phyloP scores from a whole-genome alignment of 1,140 invertebrate genomes.

The Drosophila orena region DNA sequence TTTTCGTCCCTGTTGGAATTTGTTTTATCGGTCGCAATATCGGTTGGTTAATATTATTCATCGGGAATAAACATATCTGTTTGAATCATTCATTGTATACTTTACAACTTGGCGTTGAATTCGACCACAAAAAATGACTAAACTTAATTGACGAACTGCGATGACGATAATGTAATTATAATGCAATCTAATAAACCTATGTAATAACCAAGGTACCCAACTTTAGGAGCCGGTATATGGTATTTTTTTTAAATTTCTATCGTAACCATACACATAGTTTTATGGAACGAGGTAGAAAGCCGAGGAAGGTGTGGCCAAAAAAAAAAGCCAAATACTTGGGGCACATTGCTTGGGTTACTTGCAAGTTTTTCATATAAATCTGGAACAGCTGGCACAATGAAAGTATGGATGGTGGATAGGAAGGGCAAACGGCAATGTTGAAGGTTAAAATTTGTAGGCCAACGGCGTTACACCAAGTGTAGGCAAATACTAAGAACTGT shows the following conservation, averaged over 20 bases:
- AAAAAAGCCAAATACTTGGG: conserved; percentile 61
- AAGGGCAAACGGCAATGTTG: conserved; percentile 7
- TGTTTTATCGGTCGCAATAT: too few species aligned
- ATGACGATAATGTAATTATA: too few species aligned
- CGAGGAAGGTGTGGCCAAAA: conserved; percentile 15
- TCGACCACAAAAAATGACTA: too few species aligned
- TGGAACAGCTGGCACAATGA: conserved; percentile 56
- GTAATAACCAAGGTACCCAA: background rate
- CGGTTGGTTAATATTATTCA: too few species aligned
- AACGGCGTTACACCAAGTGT: background rate
- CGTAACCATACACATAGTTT: conserved; percentile 11
- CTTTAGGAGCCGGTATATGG: background rate
- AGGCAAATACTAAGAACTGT: background rate
- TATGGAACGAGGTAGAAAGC: conserved; percentile 6
- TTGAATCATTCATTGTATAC: too few species aligned
- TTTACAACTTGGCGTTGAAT: too few species aligned
- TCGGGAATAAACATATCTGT: too few species aligned
- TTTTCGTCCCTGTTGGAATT: too few species aligned
- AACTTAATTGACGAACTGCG: too few species aligned
- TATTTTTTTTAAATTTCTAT: background rate
- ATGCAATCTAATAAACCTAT: too few species aligned
- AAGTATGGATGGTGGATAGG: conserved; percentile 2
- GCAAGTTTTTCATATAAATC: conserved; percentile 75
- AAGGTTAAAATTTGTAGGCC: background rate
- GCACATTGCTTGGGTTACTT: conserved; percentile 40